Base-by-base conservation (phyloP, 2,113 vertebrate species). In the Tetraodon nigroviridis region DNA sequence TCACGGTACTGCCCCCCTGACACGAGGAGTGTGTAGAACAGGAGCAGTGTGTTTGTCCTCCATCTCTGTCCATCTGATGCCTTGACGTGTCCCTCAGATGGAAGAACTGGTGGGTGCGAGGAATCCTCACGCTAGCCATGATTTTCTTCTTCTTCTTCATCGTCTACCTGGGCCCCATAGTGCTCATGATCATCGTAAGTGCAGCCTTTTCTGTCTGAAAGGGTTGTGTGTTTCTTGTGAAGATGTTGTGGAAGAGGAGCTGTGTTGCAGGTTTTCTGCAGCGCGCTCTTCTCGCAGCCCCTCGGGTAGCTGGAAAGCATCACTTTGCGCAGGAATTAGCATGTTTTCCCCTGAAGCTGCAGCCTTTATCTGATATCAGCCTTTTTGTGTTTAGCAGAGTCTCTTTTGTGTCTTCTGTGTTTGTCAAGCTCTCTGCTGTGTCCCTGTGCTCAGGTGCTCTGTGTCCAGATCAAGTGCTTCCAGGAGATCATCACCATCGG, bases 81-180 rank as follows among this genome's bases (percentile, higher is more conserved):
- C n/a, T n/a, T n/a, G n/a, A 11, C 19, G 27, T 54, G 17, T 37
- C 27, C 49, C 22, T 71, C 79, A 99, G 96, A 86, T 99, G 97
- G 97, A 99, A 90, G 90, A 99, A 99, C 67, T 99, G 97, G 97
- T 99, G 97, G 96, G 92, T 99, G 18, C 89, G 97, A 88, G 97
- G 97, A 56, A 97, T 99, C 87, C 91, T 99, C 59, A 98, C 96
- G 0, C 78, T 99, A 76, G 97, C 97, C 2, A 99, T 99, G 97
- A 99, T 99, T 67, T 91, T 91, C 27, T 99, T 99, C 87, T 99
- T 99, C 91, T 99, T 98, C 90, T 73, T 99, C 86, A 98, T 99
- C 87, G 98, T 99, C 89, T 99, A 98, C 88, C 71, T 99, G 81
- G 97, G 97, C 72, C 96, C 97, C 59, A 93, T 99, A 84, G 95